These are phyloP conservation scores for Melanostigma gelatinosum DNA, from an alignment of 2,113 vertebrate species.

Conservation along the genomic window DNA sequence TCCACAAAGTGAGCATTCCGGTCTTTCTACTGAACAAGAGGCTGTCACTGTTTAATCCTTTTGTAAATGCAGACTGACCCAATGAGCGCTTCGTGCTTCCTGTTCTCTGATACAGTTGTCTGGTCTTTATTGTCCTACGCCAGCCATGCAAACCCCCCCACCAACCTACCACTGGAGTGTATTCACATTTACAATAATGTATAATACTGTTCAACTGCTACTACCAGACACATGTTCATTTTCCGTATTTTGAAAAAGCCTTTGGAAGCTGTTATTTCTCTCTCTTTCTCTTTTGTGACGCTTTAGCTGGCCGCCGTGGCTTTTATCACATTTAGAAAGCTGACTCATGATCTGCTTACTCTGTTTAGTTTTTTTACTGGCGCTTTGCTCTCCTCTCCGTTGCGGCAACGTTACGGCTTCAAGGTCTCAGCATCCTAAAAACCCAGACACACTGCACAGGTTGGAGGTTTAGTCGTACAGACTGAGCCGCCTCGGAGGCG, in stretches of 20 bases:
- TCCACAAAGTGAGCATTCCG: not conserved
- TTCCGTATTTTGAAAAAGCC: slow-evolving; percentile 82
- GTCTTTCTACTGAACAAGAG: not conserved
- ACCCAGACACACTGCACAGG: slow-evolving; percentile 56
- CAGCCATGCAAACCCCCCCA: slow-evolving; percentile 49
- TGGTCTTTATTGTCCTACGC: slow-evolving; percentile 28
- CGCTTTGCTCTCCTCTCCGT: slow-evolving; percentile 77
- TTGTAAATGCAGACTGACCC: not conserved
- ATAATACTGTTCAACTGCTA: slow-evolving; percentile 87
- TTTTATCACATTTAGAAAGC: slow-evolving; percentile 78
- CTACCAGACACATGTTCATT: slow-evolving; percentile 75
- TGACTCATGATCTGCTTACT: slow-evolving; percentile 88
- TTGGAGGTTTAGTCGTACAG: slow-evolving; percentile 51
- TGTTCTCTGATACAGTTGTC: slow-evolving; percentile 17
- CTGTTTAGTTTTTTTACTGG: slow-evolving; percentile 75
- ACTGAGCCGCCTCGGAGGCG: slow-evolving; percentile 45
- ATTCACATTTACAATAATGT: slow-evolving; percentile 85
- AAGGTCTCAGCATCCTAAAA: slow-evolving; percentile 47
- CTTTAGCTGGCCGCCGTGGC: slow-evolving; percentile 82
- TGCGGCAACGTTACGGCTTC: slow-evolving; percentile 62
- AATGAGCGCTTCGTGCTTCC: slow-evolving; percentile 38
- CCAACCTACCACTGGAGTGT: slow-evolving; percentile 71
- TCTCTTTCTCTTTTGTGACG: slow-evolving; percentile 66
- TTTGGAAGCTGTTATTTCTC: slow-evolving; percentile 80
- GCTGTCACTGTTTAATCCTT: not conserved